Percentiles rank a stretch among this genome's conserved stretches.
phyloP scores from a whole-genome alignment of 1,140 invertebrate genomes.

The Euura saliciscinereae region DNA sequence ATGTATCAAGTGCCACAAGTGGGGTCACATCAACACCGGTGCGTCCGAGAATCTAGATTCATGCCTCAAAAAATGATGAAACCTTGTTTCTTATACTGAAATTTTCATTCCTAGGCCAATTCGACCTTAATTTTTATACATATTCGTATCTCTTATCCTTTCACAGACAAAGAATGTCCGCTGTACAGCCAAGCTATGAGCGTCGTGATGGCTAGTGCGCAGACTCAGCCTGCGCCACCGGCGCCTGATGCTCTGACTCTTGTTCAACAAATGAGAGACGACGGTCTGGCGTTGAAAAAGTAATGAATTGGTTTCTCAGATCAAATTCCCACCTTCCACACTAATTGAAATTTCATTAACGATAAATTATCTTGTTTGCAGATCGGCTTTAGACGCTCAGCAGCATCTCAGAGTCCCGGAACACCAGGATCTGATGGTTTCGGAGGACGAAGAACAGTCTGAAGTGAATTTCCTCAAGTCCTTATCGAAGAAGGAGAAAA shows the following conservation, averaged over 20 bases:
- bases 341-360: constrained; percentile 12
- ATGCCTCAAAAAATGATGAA: constrained; percentile 5
- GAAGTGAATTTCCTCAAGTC: constrained; percentile 83
- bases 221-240: constrained; percentile 63
- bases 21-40: constrained; percentile 99
- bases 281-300: constrained; percentile 89
- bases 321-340: not conserved
- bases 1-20: constrained; percentile 98
- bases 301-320: constrained; percentile 35
- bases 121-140: not conserved
- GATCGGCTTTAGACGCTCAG: constrained; percentile 64
- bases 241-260: constrained; percentile 74
- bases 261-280: constrained; percentile 90
- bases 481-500: constrained; percentile 86
- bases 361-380: constrained; percentile 23
- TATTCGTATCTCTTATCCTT: constrained; percentile 14
- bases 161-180: constrained; percentile 88
- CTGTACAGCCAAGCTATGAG: constrained; percentile 85
- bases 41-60: too few relatives aligned
- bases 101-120: not conserved
- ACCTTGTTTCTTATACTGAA: too few relatives aligned
- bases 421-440: constrained; percentile 50
- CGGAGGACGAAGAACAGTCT: constrained; percentile 67
- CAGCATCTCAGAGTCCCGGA: constrained; percentile 63
- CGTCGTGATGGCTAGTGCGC: constrained; percentile 65